Base-by-base conservation (phyloP, 2,888 invertebrate species). In the Elysia crispata region DNA sequence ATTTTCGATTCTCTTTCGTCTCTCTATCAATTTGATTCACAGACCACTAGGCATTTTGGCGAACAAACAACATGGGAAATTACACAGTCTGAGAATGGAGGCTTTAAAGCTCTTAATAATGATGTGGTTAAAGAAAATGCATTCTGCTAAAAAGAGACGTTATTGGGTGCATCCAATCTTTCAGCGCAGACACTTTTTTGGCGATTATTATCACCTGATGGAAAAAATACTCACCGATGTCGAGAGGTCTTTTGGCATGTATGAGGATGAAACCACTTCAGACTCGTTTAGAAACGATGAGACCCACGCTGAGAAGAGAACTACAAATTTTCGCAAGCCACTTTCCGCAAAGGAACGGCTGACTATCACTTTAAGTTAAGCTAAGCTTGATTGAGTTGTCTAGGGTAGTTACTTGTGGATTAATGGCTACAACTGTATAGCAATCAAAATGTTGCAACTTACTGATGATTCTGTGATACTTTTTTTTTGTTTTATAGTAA, bases 311-410 rank as follows among this genome's bases (percentile, higher is more conserved):
- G 25, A 33, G 33, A 74, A 74, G 33, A 50, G 74, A 49, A 74
- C 74, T 5, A 74, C 57, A 20, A 50, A 74, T 74, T 74, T 74
- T 28, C 74, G 74, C 20, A 74, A 74, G 57, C 74, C 74, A 6
- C 49, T 74, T 54, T 49, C 54, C 13, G 41, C 74, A 49, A 74
- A 74, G 28, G 74, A 74, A 57, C 57, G 74, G 18, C 30, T 74
- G 74, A n/a, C n/a, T n/a, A n/a, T n/a, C 20, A 49, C 72, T 49
- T 72, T 18, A 72, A 41, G 6, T 72, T 72, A 72, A 72, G 72
- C n/a, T 72, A 72, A 50, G 72, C 49, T 72, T 13, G 49, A 49
- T 72, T 41, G 18, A 23, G 64, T 25, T 23, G 18, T 41, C 15
- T 25, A 15, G 11, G 20, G 8, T 30, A 30, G 28, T 15, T 69